Percentiles rank a stretch among this genome's conserved stretches.
Evolutionary conservation across 2,797 vertebrate genomes (phyloP).

Genomic region (Rhincodon typus): DNA sequence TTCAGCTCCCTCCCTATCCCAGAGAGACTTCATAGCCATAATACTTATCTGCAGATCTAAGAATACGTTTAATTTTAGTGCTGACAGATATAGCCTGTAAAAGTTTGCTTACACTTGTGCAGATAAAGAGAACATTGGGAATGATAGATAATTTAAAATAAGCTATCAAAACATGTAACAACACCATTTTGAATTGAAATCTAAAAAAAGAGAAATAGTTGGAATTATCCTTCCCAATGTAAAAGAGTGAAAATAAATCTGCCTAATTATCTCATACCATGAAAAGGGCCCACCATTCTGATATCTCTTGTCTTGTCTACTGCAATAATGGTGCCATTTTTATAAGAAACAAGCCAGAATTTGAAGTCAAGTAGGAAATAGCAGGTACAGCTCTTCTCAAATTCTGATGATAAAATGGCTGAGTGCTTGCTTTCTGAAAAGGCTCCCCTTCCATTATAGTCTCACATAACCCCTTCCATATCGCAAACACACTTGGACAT

Average conservation of each 20-base stretch:
- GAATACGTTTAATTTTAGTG: too few relatives aligned
- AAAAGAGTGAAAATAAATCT: not conserved
- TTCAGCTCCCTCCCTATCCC: not conserved
- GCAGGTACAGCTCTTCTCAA: not conserved
- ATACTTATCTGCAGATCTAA: too few relatives aligned
- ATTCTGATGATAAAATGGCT: not conserved
- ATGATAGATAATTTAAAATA: not conserved
- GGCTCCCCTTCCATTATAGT: not conserved
- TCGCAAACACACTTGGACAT: not conserved
- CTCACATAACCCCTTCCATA: not conserved
- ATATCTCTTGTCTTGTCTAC: not conserved
- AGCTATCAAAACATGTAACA: not conserved
- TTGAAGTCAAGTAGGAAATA: not conserved
- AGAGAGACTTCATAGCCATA: too few relatives aligned
- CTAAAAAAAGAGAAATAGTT: not conserved
- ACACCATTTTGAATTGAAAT: not conserved
- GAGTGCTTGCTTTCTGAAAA: not conserved
- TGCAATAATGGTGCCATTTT: not conserved
- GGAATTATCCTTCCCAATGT: not conserved
- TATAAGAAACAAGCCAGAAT: not conserved
- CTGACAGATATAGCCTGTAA: not conserved
- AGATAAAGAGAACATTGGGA: not conserved
- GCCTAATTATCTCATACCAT: not conserved
- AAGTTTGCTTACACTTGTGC: not conserved
- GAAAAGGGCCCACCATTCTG: not conserved